Percentiles rank a stretch among this genome's conserved stretches.
phyloP scores from a whole-genome alignment of 2,888 invertebrate species.

The Epistrophella euchroma region DNA sequence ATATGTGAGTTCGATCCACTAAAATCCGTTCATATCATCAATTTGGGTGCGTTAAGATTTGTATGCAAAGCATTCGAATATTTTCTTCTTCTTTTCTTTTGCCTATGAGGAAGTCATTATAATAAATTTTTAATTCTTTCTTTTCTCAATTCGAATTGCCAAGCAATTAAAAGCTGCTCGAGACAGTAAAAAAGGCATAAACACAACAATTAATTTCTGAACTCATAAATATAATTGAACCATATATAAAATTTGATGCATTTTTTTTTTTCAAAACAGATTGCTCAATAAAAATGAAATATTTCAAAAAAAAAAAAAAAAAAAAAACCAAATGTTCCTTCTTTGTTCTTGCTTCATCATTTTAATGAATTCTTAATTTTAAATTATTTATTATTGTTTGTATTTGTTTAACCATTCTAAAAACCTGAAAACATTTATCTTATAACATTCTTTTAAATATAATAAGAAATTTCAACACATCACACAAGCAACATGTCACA shows the following conservation, averaged over 20 bases:
- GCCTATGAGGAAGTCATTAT: conserved; percentile 12
- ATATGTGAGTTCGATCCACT: too few relatives aligned
- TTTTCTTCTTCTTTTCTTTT: neutral
- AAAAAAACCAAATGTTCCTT: neutral
- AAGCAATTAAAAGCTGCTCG: neutral
- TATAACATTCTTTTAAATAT: too few relatives aligned
- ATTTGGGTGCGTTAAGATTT: too few relatives aligned
- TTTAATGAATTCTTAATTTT: conserved; percentile 13
- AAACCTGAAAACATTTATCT: neutral
- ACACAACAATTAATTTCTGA: conserved; percentile 1
- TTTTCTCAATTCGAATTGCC: neutral
- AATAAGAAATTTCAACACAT: neutral
- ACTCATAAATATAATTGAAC: conserved; percentile 10
- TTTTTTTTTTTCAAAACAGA: conserved; percentile 2
- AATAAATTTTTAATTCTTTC: neutral
- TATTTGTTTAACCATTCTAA: neutral
- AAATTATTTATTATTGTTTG: conserved; percentile 10
- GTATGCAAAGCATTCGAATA: too few relatives aligned
- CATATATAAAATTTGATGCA: neutral
- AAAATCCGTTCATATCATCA: too few relatives aligned
- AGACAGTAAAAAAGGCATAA: conserved; percentile 7
- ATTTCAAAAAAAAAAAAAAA: too few relatives aligned
- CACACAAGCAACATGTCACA: neutral
- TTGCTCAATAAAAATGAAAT: neutral
- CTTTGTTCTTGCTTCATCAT: neutral